Conservation (phyloP, 2,797 vertebrate genomes). For the Falco novaeseelandiae region DNA sequence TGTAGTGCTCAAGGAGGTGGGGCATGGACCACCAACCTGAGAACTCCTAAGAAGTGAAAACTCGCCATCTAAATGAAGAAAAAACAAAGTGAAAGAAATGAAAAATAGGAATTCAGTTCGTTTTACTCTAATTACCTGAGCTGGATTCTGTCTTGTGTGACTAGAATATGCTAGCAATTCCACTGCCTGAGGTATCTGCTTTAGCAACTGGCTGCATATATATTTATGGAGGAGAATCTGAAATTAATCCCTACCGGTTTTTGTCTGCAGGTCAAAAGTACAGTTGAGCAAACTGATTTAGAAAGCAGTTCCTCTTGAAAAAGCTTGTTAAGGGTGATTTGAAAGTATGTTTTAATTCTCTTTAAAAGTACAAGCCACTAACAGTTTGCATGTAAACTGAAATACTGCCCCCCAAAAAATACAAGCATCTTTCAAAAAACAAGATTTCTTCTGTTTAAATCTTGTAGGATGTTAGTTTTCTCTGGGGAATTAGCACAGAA, state of each 20-base stretch:
- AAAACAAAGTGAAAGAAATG: background rate
- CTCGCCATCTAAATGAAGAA: background rate
- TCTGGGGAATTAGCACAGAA: background rate
- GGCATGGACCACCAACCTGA: too few species aligned
- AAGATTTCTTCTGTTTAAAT: background rate
- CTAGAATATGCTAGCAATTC: background rate
- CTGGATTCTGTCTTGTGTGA: background rate
- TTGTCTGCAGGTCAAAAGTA: background rate
- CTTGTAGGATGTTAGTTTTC: background rate
- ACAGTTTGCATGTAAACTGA: background rate
- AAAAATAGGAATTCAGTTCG: background rate
- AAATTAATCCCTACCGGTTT: background rate
- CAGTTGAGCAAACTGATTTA: background rate
- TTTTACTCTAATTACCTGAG: background rate
- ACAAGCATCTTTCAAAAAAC: background rate
- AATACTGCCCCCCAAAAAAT: background rate
- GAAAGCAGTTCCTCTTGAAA: background rate
- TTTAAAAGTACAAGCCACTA: background rate
- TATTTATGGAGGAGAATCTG: background rate
- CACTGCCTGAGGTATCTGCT: background rate
- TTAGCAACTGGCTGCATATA: background rate
- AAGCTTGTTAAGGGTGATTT: background rate
- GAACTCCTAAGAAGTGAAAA: background rate
- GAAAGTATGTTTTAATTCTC: background rate
- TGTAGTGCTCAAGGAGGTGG: background rate